Percentiles rank a stretch among this genome's conserved stretches.
Evolutionary conservation across 2,113 vertebrate genomes (phyloP).

Genomic region (Calypte anna): DNA sequence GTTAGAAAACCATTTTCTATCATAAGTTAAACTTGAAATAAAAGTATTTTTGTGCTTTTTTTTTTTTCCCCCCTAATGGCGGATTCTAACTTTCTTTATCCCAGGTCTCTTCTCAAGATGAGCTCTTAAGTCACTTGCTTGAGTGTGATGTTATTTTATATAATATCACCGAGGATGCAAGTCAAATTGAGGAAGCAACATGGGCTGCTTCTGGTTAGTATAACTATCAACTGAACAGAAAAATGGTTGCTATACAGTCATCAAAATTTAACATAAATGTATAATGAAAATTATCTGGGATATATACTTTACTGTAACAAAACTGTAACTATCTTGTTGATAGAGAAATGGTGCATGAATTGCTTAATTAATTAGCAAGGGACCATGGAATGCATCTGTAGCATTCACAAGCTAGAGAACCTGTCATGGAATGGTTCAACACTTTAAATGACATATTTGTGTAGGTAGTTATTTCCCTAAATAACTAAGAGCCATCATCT

Average conservation of each 20-base stretch:
- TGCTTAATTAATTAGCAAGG: neutral
- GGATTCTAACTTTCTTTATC: neutral
- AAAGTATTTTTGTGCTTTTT: neutral
- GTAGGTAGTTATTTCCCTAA: slow-evolving; percentile 6
- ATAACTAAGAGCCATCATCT: neutral
- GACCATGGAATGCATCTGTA: neutral
- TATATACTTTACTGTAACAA: neutral
- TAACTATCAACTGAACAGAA: neutral
- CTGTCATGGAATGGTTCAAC: neutral
- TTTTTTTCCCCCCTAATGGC: neutral
- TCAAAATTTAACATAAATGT: neutral
- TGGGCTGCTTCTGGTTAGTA: slow-evolving; percentile 89
- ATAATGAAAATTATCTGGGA: neutral
- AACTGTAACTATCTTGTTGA: neutral
- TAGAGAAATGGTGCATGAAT: neutral
- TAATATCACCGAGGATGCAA: slow-evolving; percentile 83
- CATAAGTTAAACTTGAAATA: neutral
- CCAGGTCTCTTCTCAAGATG: slow-evolving; percentile 54
- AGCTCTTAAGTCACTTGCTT: slow-evolving; percentile 81
- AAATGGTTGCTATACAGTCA: neutral
- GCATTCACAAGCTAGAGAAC: neutral
- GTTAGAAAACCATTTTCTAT: neutral
- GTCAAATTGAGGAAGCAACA: slow-evolving; percentile 85
- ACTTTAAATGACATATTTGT: neutral
- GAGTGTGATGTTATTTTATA: slow-evolving; percentile 89